Base-by-base conservation (phyloP, 2,113 vertebrate genomes). In the Bufo bufo region DNA sequence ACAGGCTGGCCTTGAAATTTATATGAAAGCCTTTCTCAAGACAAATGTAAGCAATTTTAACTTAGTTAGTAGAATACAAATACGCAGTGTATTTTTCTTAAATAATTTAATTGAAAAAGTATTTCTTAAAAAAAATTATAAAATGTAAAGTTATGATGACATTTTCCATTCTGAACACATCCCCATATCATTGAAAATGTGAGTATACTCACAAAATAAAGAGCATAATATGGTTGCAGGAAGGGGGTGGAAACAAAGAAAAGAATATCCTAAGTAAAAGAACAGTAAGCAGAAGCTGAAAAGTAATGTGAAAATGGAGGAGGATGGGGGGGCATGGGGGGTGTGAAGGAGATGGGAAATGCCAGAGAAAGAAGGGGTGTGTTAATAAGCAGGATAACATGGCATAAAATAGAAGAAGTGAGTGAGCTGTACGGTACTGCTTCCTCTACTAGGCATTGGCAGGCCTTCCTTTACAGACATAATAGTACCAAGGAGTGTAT, bases 81-180 rank as follows among this genome's bases (percentile, higher is more conserved):
- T 54, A 80, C 52, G 33, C 54, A 45, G 6, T 13, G 2, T 9
- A 43, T 82, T 49, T 82, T 97, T 96, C 95, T 96, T 96, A 95
- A 97, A 97, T 96, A 97, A 96, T 97, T 97, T 97, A 97, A 97
- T 96, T 96, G 95, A 94, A 97, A 97, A 95, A 96, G 94, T 94
- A 92, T 77, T 90, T 93, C 94, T 45, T 93, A 96, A 97, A 94
- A 96, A 97, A 97, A 97, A 96, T 96, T 96, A 94, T 96, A 96
- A 97, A 97, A 93, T 4, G 91, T 92, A 93, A 86, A 78, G 86
- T 83, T 77, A 84, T 84, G 87, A 84, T 84, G 85, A 80, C 54
- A 77, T 77, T 82, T 75, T 83, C 80, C 80, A 56, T 82, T 82
- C 65, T 86, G 59, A 77, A 84, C 72, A 77, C 81, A 88, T 84